Conservation (phyloP, 2,113 vertebrate species). For the Zosterops lateralis region DNA sequence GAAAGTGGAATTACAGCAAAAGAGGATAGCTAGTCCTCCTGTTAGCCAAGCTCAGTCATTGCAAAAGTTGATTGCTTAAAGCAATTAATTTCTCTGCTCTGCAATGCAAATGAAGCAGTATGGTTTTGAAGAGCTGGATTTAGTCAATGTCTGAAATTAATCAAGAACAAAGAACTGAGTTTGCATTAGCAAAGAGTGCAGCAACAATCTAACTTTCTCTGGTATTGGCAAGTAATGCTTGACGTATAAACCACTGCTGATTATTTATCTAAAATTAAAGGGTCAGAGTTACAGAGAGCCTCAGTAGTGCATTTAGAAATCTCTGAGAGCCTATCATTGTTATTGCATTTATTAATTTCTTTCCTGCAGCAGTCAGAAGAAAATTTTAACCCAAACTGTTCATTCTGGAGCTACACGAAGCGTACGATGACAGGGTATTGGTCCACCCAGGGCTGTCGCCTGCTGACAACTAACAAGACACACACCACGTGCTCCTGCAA, state of each 20-base stretch:
- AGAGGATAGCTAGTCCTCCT: slow-evolving; percentile 34
- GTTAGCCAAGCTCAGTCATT: slow-evolving; percentile 18
- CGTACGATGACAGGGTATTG: slow-evolving; percentile 92
- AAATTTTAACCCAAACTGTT: slow-evolving; percentile 99
- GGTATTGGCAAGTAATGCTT: not conserved
- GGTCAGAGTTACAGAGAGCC: not conserved
- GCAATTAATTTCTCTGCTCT: slow-evolving; percentile 49
- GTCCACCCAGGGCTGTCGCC: slow-evolving; percentile 96
- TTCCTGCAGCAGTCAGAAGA: slow-evolving; percentile 89
- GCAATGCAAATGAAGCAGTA: slow-evolving; percentile 48
- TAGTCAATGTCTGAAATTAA: slow-evolving; percentile 43
- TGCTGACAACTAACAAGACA: slow-evolving; percentile 90
- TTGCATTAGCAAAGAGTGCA: slow-evolving; percentile 7
- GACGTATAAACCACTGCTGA: not conserved
- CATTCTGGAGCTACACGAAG: slow-evolving; percentile 97
- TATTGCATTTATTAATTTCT: slow-evolving; percentile 55
- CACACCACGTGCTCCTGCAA: slow-evolving; percentile 97
- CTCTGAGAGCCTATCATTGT: slow-evolving; percentile 28
- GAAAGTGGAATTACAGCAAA: slow-evolving; percentile 20
- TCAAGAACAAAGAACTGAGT: slow-evolving; percentile 29
- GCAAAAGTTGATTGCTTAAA: slow-evolving; percentile 44
- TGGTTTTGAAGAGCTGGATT: slow-evolving; percentile 44
- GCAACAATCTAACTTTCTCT: slow-evolving; percentile 8
- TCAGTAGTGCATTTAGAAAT: not conserved
- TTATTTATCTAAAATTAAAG: slow-evolving; percentile 14